phyloP scores from a whole-genome alignment of 2,113 vertebrate genomes.

The Dermatemys mawii region DNA sequence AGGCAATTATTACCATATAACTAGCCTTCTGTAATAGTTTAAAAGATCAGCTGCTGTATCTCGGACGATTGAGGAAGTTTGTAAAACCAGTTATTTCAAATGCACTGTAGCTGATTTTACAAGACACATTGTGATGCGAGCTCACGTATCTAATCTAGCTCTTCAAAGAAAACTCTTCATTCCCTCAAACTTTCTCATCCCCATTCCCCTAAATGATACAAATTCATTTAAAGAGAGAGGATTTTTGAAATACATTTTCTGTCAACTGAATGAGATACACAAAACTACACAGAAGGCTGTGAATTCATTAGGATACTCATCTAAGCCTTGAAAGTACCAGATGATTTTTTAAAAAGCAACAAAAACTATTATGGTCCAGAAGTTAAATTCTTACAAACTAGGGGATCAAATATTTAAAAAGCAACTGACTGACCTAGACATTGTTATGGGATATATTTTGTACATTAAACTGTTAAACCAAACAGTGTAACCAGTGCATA shows the following conservation, averaged over 20 bases:
- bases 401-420: neutral
- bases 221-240: constrained; percentile 24
- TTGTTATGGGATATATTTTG: neutral
- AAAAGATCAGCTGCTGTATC: neutral
- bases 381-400: neutral
- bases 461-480: neutral
- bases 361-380: neutral
- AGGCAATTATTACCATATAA: neutral
- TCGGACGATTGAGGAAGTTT: neutral
- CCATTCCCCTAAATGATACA: neutral
- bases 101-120: neutral
- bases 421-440: too few relatives aligned
- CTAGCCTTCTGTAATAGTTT: neutral
- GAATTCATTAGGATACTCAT: neutral
- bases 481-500: fast-evolving
- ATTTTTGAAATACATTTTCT: constrained; percentile 33
- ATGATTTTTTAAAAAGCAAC: neutral
- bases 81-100: neutral
- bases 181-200: neutral
- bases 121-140: neutral
- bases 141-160: neutral
- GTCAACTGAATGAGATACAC: neutral
- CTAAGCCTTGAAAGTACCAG: neutral
- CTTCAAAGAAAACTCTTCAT: neutral
- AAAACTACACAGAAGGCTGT: constrained; percentile 15